These are phyloP conservation scores for Parnassius orleans DNA, from an alignment of 2,888 invertebrate species.

Conservation along the genomic window DNA sequence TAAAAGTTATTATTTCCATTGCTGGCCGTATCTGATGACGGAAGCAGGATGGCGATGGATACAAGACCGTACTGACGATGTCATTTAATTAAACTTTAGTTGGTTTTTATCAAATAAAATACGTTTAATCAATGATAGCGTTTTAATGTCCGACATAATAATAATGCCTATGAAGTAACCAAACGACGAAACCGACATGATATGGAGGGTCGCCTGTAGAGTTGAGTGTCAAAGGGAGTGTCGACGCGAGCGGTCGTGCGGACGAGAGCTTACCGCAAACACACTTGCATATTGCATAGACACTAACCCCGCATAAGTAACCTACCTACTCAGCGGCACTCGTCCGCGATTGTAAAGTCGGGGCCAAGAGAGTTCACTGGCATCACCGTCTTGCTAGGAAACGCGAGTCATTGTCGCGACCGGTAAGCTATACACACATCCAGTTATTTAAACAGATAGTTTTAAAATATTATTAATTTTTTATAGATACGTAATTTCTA, in stretches of 20 bases:
- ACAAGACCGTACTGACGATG: too few species aligned
- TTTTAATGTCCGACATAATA: neutral
- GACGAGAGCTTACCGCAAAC: slow-evolving; percentile 28
- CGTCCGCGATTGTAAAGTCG: slow-evolving; percentile 41
- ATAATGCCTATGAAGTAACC: slow-evolving; percentile 9
- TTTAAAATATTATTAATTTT: too few species aligned
- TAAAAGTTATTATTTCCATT: too few species aligned
- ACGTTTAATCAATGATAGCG: neutral
- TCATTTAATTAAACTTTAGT: neutral
- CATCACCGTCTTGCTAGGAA: slow-evolving; percentile 43
- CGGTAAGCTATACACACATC: slow-evolving; percentile 43
- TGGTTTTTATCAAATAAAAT: neutral
- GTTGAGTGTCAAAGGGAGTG: slow-evolving; percentile 52
- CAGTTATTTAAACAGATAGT: slow-evolving; percentile 17
- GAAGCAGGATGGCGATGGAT: too few species aligned
- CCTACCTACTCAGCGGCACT: slow-evolving; percentile 44
- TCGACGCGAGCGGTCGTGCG: slow-evolving; percentile 54
- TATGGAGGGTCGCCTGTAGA: slow-evolving; percentile 39
- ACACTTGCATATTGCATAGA: slow-evolving; percentile 30
- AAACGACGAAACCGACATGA: slow-evolving; percentile 21
- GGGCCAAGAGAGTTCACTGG: slow-evolving; percentile 61
- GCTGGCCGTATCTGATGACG: too few species aligned
- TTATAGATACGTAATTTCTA: too few species aligned
- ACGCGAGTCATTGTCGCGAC: slow-evolving; percentile 53
- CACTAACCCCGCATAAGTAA: slow-evolving; percentile 46